Base-by-base conservation (phyloP, 2,113 vertebrate genomes). In the Harpagus bidentatus region DNA sequence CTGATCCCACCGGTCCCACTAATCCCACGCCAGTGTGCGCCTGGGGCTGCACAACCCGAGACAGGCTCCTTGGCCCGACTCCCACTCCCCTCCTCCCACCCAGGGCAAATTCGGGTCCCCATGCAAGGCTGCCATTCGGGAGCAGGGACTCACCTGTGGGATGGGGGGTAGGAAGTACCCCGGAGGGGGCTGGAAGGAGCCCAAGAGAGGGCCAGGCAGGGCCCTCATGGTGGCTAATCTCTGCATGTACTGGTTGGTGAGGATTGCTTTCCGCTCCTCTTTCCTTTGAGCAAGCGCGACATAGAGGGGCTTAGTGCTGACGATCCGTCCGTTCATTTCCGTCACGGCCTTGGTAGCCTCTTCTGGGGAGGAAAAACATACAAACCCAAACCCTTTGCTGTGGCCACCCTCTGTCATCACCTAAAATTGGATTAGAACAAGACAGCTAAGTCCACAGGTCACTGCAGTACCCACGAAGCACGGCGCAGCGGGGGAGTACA, bases 311-410 rank as follows among this genome's bases (percentile, higher is more conserved):
- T 99, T 99, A 11, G 99, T 99, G 59, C 99, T 98, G 79, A 99
- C 98, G 1, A 99, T 99, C 32, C 99, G 97, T 36, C 99, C 99
- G 0, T 99, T 99, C 99, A 99, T 99, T 94, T 99, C 99, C 0
- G 99, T 99, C 76, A 99, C 99, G 0, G 99, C 99, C 97, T 99
- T 99, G 6, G 99, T 99, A 6, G 99, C 99, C 96, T 99, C 99
- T 96, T 99, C 99, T 43, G 99, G 99, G 69, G 99, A 99, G 48
- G 99, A 99, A 98, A 99, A 99, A 97, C 99, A 99, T 93, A 99
- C 99, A 94, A 99, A 99, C 48, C 99, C 99, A 97, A 99, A 99
- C 71, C 99, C 99, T 96, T 99, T 99, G 98, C 99, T 99, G 97
- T 99, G 99, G 91, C 98, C 98, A 79, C 98, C 98, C 36, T 99